phyloP scores from a whole-genome alignment of 2,113 vertebrate species.

The Lepus europaeus region DNA sequence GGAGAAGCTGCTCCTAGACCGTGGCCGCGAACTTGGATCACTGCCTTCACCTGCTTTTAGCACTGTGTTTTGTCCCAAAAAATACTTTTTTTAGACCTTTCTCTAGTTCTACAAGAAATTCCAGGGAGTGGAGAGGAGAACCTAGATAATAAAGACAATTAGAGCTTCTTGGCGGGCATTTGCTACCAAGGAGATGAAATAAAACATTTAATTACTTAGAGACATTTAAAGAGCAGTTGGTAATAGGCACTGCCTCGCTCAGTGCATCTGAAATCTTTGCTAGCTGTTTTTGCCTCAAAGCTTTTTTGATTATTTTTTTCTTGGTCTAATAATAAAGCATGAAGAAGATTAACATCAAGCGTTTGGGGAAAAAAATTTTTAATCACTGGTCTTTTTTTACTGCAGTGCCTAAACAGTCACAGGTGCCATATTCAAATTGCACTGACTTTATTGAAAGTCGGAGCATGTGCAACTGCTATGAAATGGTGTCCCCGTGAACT shows the following conservation, averaged over 20 bases:
- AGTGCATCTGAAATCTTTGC: conserved; percentile 26
- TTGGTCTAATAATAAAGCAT: conserved; percentile 44
- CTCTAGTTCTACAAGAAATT: conserved; percentile 42
- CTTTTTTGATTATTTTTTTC: background rate
- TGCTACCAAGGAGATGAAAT: conserved; percentile 69
- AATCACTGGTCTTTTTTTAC: conserved; percentile 30
- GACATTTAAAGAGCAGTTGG: background rate
- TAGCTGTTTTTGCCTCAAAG: conserved; percentile 49
- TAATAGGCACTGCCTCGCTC: conserved; percentile 39
- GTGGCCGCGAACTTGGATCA: background rate
- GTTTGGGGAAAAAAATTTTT: conserved; percentile 50
- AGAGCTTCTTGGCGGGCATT: conserved; percentile 37
- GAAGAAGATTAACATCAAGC: conserved; percentile 37
- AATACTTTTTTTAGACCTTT: background rate
- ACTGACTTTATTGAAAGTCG: conserved; percentile 42
- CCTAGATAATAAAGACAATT: conserved; percentile 57
- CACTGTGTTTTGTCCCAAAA: background rate
- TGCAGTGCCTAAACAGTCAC: background rate
- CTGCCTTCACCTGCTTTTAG: conserved; percentile 14
- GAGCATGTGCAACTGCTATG: background rate
- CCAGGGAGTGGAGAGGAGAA: conserved; percentile 20
- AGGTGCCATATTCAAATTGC: conserved; percentile 25
- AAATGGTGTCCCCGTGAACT: background rate
- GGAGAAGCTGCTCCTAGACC: background rate
- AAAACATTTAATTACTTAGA: conserved; percentile 70